A percentile compares a stretch with the other conserved stretches of the same genome.
phyloP scores from a whole-genome alignment of 2,797 vertebrate species.

The Propithecus deckenii region DNA sequence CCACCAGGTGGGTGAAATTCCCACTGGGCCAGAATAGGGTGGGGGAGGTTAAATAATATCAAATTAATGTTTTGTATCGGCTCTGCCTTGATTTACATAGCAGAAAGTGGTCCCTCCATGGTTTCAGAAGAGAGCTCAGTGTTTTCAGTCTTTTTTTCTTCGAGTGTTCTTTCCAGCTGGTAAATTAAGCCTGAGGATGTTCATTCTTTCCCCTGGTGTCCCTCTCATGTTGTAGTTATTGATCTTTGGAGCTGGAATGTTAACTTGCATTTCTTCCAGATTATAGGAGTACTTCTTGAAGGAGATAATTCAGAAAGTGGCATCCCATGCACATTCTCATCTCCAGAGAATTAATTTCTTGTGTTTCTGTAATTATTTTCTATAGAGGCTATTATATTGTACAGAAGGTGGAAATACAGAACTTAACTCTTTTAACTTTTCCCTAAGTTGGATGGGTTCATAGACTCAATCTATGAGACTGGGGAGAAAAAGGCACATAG shows the following conservation, averaged over 20 bases:
- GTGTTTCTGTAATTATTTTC: conserved; percentile 56
- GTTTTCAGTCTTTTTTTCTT: background rate
- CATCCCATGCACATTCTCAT: background rate
- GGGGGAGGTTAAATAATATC: background rate
- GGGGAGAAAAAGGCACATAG: background rate
- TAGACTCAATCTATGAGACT: background rate
- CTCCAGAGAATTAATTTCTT: conserved; percentile 46
- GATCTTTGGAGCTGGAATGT: conserved; percentile 40
- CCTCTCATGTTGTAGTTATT: conserved; percentile 1
- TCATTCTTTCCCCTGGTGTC: background rate
- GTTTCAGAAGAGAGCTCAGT: background rate
- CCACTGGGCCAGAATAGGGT: background rate
- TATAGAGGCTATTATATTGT: conserved; percentile 21
- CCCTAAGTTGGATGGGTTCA: background rate
- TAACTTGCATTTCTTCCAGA: conserved; percentile 37
- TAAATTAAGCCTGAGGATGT: conserved; percentile 2
- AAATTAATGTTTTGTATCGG: background rate
- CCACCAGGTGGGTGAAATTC: background rate
- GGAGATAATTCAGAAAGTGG: conserved; percentile 19
- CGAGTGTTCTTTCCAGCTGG: background rate
- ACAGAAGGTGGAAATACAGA: conserved; percentile 34
- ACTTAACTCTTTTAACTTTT: background rate
- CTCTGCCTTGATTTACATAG: background rate
- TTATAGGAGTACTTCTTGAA: conserved; percentile 11
- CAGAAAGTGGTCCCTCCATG: background rate